Evolutionary conservation across 2,888 invertebrate species (phyloP).

Genomic region (Bembecia ichneumoniformis): DNA sequence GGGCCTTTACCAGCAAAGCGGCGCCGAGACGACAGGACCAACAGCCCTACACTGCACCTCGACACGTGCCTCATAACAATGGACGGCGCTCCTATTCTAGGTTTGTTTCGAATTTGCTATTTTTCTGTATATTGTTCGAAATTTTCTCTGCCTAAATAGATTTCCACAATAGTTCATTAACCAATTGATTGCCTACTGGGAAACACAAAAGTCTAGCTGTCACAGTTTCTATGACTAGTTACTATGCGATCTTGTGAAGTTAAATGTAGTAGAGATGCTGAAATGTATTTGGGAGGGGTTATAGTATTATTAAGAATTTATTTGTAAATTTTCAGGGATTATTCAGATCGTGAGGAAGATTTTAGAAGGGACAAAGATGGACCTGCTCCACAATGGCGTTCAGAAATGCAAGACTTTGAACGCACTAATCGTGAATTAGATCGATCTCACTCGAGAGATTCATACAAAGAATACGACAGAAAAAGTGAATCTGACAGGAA

Average conservation of each 20-base stretch:
- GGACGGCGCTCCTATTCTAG: slow-evolving; percentile 61
- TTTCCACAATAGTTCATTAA: not conserved
- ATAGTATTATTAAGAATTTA: too few relatives aligned
- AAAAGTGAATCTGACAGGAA: slow-evolving; percentile 66
- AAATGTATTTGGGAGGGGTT: too few relatives aligned
- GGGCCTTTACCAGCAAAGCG: slow-evolving; percentile 54
- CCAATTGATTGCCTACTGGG: not conserved
- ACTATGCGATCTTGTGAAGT: too few relatives aligned
- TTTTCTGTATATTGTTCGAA: too few relatives aligned
- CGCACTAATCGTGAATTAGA: slow-evolving; percentile 54
- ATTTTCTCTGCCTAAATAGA: not conserved
- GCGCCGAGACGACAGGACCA: slow-evolving; percentile 52
- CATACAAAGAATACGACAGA: slow-evolving; percentile 64
- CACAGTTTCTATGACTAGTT: too few relatives aligned
- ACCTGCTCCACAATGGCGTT: slow-evolving; percentile 59
- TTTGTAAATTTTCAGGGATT: slow-evolving; percentile 40
- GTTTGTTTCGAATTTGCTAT: slow-evolving; percentile 18
- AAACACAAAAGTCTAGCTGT: too few relatives aligned
- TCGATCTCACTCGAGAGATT: slow-evolving; percentile 62
- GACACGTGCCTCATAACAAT: slow-evolving; percentile 53
- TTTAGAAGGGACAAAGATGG: slow-evolving; percentile 59
- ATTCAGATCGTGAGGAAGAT: slow-evolving; percentile 64
- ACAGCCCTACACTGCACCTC: slow-evolving; percentile 50
- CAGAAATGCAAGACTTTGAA: slow-evolving; percentile 67
- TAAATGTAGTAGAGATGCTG: too few relatives aligned